Percentiles rank a stretch among this genome's conserved stretches.
phyloP scores from a whole-genome alignment of 1,140 invertebrate species.

The Papilio machaon region DNA sequence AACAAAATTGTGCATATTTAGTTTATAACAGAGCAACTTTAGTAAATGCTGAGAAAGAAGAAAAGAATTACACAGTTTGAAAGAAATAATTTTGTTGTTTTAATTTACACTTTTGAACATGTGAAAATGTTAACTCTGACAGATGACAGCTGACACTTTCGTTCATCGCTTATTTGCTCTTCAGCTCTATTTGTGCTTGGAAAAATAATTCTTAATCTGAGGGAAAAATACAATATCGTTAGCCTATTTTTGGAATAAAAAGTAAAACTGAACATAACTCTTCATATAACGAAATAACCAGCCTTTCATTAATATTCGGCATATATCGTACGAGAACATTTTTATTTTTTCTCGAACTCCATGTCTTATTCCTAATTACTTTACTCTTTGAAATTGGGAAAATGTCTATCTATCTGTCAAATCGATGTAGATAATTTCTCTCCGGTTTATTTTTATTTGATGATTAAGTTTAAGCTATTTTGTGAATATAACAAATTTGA shows the following conservation, averaged over 20 bases:
- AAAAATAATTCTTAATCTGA: too few relatives aligned
- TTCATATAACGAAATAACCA: too few relatives aligned
- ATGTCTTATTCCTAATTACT: background rate
- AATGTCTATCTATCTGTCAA: background rate
- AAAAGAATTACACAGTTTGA: background rate
- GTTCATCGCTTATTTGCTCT: too few relatives aligned
- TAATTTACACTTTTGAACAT: background rate
- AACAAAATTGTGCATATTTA: background rate
- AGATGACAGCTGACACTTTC: background rate
- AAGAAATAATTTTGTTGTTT: background rate
- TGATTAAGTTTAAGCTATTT: constrained; percentile 28
- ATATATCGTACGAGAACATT: too few relatives aligned
- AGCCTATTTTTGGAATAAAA: too few relatives aligned
- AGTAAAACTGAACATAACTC: too few relatives aligned
- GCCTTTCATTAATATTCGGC: too few relatives aligned
- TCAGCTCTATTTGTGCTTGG: too few relatives aligned
- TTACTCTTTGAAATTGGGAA: background rate
- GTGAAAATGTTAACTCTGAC: background rate
- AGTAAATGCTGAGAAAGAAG: background rate
- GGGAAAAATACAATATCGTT: too few relatives aligned
- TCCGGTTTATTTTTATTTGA: constrained; percentile 38
- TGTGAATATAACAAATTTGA: constrained; percentile 16
- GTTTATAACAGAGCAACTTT: background rate
- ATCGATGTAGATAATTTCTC: constrained; percentile 36
- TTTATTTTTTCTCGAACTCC: too few relatives aligned